Conservation (phyloP, 2,113 vertebrate species). For the Blennius ocellaris region DNA sequence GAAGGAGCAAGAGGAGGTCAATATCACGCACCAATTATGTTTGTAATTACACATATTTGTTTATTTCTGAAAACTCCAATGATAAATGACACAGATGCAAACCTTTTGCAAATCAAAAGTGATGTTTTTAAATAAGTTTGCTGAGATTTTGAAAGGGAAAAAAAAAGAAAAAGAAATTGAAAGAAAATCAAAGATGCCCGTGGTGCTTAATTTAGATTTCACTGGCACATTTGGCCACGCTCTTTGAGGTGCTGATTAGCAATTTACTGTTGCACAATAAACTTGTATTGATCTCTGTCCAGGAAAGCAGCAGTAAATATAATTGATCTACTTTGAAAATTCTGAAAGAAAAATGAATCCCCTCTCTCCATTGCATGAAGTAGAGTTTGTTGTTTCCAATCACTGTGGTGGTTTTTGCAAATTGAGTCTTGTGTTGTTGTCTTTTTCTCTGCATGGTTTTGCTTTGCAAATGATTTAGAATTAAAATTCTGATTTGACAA, state of each 20-base stretch:
- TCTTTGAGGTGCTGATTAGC: slow-evolving; percentile 32
- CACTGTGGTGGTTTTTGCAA: neutral
- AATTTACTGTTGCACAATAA: slow-evolving; percentile 27
- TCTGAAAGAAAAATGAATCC: slow-evolving; percentile 6
- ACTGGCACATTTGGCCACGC: slow-evolving; percentile 31
- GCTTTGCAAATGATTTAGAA: neutral
- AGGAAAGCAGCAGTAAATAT: slow-evolving; percentile 29
- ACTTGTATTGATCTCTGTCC: slow-evolving; percentile 42
- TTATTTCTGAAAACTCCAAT: slow-evolving; percentile 4
- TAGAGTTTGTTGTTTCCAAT: neutral
- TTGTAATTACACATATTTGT: slow-evolving; percentile 1
- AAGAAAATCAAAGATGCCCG: slow-evolving; percentile 12
- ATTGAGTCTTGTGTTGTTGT: neutral
- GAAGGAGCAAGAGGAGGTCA: slow-evolving; percentile 32
- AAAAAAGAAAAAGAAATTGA: neutral
- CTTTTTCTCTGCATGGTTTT: neutral
- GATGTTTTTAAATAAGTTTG: neutral
- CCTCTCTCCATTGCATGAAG: neutral
- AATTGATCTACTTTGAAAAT: slow-evolving; percentile 39
- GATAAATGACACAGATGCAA: neutral
- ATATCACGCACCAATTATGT: slow-evolving; percentile 30
- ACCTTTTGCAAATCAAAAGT: neutral
- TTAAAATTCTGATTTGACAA: neutral
- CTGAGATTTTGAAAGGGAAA: slow-evolving; percentile 27
- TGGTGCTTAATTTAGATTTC: slow-evolving; percentile 43